phyloP scores from a whole-genome alignment of 2,888 invertebrate genomes.

The Diplazon laetatorius region DNA sequence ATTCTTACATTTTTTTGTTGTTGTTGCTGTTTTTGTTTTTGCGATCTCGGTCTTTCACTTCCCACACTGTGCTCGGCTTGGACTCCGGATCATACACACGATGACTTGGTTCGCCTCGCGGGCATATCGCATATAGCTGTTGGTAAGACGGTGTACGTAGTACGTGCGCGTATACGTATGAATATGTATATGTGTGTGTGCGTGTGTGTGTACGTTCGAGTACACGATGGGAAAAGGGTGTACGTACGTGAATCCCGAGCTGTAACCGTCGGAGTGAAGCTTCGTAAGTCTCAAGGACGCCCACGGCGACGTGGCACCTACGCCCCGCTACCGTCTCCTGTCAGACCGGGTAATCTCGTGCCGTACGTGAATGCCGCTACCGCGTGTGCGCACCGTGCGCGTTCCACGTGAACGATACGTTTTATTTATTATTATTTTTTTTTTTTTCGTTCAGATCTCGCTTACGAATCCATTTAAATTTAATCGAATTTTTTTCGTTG shows the following conservation, averaged over 20 bases:
- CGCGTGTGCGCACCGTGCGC: constrained; percentile 64
- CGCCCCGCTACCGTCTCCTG: constrained; percentile 77
- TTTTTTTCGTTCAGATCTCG: constrained; percentile 14
- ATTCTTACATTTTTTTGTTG: too few species aligned
- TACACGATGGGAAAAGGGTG: constrained; percentile 20
- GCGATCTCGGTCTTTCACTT: constrained; percentile 22
- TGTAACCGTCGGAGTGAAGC: constrained; percentile 57
- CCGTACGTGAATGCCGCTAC: constrained; percentile 76
- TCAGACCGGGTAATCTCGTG: constrained; percentile 76
- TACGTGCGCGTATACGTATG: constrained; percentile 23
- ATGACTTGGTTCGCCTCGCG: constrained; percentile 47
- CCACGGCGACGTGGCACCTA: constrained; percentile 78
- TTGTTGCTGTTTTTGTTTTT: constrained; percentile 15
- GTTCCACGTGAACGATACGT: constrained; percentile 51
- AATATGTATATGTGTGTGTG: too few species aligned
- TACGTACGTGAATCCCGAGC: constrained; percentile 38
- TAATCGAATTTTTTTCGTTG: neutral
- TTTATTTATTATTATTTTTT: too few species aligned
- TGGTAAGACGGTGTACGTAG: constrained; percentile 38
- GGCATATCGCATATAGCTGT: constrained; percentile 56
- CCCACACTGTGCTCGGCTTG: constrained; percentile 2
- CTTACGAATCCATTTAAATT: neutral
- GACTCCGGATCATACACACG: constrained; percentile 45
- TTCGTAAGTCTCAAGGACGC: constrained; percentile 63
- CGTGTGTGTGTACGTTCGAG: constrained; percentile 7